Conservation (phyloP, 2,113 vertebrate species). For the Zapornia atra region DNA sequence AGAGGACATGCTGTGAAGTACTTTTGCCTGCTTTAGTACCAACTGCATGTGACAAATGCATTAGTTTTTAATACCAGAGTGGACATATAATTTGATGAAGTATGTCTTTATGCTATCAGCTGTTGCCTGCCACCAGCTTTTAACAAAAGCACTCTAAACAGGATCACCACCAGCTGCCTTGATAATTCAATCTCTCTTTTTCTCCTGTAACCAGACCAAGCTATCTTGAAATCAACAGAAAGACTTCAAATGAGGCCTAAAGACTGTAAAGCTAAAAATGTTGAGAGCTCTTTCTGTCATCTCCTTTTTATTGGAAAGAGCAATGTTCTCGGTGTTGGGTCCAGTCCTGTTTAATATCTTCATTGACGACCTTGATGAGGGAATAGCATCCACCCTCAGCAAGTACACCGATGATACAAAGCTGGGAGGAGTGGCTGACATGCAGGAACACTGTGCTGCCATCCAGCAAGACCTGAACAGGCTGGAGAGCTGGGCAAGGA, state of each 20-base stretch:
- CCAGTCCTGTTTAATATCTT: no score
- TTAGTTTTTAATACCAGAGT: constrained; percentile 55
- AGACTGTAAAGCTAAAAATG: not conserved
- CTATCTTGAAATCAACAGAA: not conserved
- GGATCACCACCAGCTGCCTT: not conserved
- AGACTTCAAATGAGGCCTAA: not conserved
- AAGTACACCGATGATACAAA: no score
- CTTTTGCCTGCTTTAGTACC: constrained; percentile 51
- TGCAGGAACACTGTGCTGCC: no score
- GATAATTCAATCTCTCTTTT: not conserved
- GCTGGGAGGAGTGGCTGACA: no score
- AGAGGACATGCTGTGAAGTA: constrained; percentile 54
- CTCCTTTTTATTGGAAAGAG: not conserved
- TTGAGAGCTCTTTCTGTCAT: not conserved
- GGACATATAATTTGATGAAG: constrained; percentile 30
- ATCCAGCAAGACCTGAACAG: no score
- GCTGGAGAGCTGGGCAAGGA: no score
- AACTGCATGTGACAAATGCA: constrained; percentile 67
- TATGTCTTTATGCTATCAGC: constrained; percentile 25
- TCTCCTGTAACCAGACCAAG: not conserved
- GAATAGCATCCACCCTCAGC: no score
- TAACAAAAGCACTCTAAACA: not conserved
- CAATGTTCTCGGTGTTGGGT: accelerated
- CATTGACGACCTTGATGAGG: no score
- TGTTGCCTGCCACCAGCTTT: constrained; percentile 14